phyloP scores from a whole-genome alignment of 2,888 invertebrate species.

The Tenodera sinensis region DNA sequence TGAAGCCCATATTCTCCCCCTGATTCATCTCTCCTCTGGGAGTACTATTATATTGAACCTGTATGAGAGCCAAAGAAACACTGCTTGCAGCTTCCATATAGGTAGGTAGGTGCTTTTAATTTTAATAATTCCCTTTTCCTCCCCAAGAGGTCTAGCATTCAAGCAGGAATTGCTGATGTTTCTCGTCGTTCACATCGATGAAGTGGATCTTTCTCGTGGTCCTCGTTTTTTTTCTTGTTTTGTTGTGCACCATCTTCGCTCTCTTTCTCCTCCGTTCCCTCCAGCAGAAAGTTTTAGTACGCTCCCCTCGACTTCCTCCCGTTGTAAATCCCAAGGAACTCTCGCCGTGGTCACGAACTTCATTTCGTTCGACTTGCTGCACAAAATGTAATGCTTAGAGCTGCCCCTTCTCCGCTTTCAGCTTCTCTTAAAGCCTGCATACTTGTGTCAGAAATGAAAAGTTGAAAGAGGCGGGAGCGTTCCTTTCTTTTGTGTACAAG shows the following conservation, averaged over 20 bases:
- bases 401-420: neutral
- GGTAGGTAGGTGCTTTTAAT: neutral
- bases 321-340: neutral
- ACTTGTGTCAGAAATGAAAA: neutral
- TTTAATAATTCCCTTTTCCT: neutral
- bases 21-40: neutral
- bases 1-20: too few species aligned
- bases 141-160: neutral
- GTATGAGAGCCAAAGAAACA: neutral
- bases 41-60: neutral
- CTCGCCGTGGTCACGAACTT: neutral
- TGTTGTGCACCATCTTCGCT: neutral
- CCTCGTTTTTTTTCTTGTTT: neutral
- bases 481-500: neutral
- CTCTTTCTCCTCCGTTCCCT: neutral
- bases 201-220: neutral
- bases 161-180: neutral
- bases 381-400: neutral
- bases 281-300: neutral
- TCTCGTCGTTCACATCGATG: neutral
- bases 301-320: neutral
- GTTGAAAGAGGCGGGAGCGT: neutral
- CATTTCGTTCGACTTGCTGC: neutral
- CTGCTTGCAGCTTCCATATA: neutral
- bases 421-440: neutral